Percentiles rank a stretch among this genome's conserved stretches.
These are phyloP conservation scores for Otus scops DNA, from an alignment of 2,797 vertebrate species.

Conservation along the genomic window DNA sequence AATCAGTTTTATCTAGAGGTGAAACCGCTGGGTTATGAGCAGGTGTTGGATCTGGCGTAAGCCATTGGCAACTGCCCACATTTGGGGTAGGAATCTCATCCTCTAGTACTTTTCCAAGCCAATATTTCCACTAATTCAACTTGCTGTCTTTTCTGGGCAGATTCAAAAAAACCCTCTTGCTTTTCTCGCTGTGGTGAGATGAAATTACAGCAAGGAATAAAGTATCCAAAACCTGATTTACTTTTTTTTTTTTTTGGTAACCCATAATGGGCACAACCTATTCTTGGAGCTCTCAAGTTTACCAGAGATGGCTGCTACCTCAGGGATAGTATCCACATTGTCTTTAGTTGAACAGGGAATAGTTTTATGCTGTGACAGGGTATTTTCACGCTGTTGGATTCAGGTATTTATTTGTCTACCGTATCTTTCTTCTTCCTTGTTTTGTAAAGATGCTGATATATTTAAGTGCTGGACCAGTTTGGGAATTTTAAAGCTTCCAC, in stretches of 20 bases:
- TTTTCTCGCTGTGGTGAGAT: neutral
- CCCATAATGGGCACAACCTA: neutral
- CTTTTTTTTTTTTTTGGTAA: neutral
- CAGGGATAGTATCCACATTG: constrained; percentile 74
- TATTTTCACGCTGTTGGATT: constrained; percentile 35
- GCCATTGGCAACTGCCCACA: fast-evolving
- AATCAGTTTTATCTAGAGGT: neutral
- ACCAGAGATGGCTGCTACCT: constrained; percentile 62
- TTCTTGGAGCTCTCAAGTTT: neutral
- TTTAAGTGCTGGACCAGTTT: constrained; percentile 21
- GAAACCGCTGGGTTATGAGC: fast-evolving
- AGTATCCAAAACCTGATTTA: neutral
- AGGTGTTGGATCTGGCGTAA: neutral
- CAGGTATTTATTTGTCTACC: constrained; percentile 53
- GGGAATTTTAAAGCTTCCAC: neutral
- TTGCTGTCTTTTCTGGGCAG: neutral
- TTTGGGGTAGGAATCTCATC: neutral
- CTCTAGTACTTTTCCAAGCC: neutral
- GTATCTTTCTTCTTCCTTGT: neutral
- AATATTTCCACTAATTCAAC: neutral
- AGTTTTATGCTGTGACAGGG: constrained; percentile 46
- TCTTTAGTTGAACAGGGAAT: constrained; percentile 60
- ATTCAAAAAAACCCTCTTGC: neutral
- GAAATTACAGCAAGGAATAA: neutral
- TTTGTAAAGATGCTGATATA: neutral